Evolutionary conservation across 2,888 invertebrate species (phyloP).

Genomic region (Drosophila austrosaltans): DNA sequence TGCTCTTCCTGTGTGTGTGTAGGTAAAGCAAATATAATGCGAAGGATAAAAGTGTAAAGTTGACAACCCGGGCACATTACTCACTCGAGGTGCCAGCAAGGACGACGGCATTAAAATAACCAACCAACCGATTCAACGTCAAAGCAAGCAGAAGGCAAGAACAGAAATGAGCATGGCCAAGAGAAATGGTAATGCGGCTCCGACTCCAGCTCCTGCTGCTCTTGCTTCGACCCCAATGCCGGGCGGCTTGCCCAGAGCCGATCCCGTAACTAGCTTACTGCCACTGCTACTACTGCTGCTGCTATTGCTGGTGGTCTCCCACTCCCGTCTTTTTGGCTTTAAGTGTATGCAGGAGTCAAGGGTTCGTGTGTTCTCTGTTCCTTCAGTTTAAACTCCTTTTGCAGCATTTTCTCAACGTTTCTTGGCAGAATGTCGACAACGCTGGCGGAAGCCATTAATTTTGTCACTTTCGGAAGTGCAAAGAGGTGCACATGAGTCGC

Average conservation of each 20-base stretch:
- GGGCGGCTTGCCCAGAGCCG: slow-evolving; percentile 41
- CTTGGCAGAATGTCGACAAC: slow-evolving; percentile 66
- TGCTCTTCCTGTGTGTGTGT: slow-evolving; percentile 43
- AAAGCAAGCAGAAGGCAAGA: slow-evolving; percentile 63
- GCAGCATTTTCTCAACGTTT: slow-evolving; percentile 62
- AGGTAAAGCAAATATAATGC: slow-evolving; percentile 78
- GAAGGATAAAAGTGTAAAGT: slow-evolving; percentile 78
- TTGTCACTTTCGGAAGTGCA: slow-evolving; percentile 70
- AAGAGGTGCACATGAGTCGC: slow-evolving; percentile 54
- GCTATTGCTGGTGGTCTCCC: not conserved
- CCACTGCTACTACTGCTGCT: not conserved
- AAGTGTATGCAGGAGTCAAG: slow-evolving; percentile 60
- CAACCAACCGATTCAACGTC: slow-evolving; percentile 77
- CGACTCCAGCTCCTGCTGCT: not conserved
- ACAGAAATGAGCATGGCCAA: slow-evolving; percentile 71
- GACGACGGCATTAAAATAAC: slow-evolving; percentile 69
- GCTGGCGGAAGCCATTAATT: slow-evolving; percentile 78
- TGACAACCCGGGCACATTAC: slow-evolving; percentile 79
- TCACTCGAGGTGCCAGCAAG: slow-evolving; percentile 73
- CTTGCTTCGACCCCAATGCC: not conserved
- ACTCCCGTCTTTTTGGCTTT: slow-evolving; percentile 24
- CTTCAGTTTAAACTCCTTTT: slow-evolving; percentile 30
- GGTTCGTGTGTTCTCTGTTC: slow-evolving; percentile 42
- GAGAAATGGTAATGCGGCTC: slow-evolving; percentile 71
- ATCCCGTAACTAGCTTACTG: slow-evolving; percentile 13